Evolutionary conservation across 2,113 vertebrate genomes (phyloP).

Genomic region (Budorcas taxicolor): DNA sequence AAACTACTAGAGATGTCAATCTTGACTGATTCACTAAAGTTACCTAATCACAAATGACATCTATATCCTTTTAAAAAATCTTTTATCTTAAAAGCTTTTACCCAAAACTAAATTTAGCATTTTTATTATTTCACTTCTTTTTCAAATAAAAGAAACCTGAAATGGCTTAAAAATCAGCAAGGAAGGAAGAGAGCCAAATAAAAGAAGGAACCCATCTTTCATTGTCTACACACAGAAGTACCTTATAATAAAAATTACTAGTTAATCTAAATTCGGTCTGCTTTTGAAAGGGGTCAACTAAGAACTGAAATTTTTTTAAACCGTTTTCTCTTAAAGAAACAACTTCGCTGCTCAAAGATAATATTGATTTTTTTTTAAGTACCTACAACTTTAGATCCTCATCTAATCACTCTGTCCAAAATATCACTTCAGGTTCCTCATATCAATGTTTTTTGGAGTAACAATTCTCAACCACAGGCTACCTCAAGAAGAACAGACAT

Average conservation of each 20-base stretch:
- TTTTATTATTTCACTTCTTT: slow-evolving; percentile 24
- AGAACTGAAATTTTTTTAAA: not conserved
- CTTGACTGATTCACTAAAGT: slow-evolving; percentile 6
- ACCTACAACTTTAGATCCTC: slow-evolving; percentile 13
- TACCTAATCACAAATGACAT: slow-evolving; percentile 37
- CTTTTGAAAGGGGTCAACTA: slow-evolving; percentile 31
- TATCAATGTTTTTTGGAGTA: not conserved
- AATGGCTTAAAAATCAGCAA: slow-evolving; percentile 37
- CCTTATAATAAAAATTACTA: slow-evolving; percentile 39
- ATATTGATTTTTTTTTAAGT: not conserved
- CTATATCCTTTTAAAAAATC: not conserved
- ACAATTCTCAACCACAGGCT: not conserved
- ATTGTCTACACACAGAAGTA: slow-evolving; percentile 9
- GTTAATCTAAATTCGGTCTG: slow-evolving; percentile 13
- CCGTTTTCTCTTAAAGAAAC: slow-evolving; percentile 29
- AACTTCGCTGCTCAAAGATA: slow-evolving; percentile 15
- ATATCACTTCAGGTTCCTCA: not conserved
- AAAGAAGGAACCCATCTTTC: slow-evolving; percentile 21
- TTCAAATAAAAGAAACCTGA: slow-evolving; percentile 10
- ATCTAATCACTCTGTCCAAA: slow-evolving; percentile 13
- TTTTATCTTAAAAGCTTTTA: slow-evolving; percentile 29
- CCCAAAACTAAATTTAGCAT: slow-evolving; percentile 20
- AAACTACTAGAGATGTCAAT: slow-evolving; percentile 8
- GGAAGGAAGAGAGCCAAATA: not conserved
- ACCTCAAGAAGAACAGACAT: not conserved